Base-by-base conservation (phyloP, 2,888 invertebrate genomes). In the Gymnoscelis rufifasciata region DNA sequence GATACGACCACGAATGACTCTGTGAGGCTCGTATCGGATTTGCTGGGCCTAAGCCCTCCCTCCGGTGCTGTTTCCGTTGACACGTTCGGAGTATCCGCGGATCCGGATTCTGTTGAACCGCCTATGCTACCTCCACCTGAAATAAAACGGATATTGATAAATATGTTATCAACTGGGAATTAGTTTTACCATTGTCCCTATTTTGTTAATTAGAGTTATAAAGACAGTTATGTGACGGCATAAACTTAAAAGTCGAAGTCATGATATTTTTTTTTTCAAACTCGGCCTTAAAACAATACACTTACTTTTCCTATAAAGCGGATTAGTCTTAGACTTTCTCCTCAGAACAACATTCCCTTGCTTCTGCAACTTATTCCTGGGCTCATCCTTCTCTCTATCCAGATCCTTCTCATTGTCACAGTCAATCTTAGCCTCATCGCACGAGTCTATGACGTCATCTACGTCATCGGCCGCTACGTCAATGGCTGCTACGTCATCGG, bases 21-120 rank as follows among this genome's bases (percentile, higher is more conserved):
- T 0, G 95, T 95, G 11, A 97, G 90, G 71, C 96, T 96, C 0
- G 96, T 96, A 73, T 97, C 96, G 1, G 96, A 96, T 88, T 96
- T 96, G 79, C 96, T 96, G 6, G 94, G 90, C 38, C 96, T 90
- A 61, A 96, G 90, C 0, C 92, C 91, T 15, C 83, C 84, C 62
- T 71, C 75, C 0, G 53, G 27, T 0, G 62, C 30, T 0, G 60
- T 41, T 19, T 83, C 83, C 37, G 74, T 57, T 0, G 87, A 83
- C 0, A 45, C 46, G 36, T 29, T 47, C 1, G 58, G 54, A 0
- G 62, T 51, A 13, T 83, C 83, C 35, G 75, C 55, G 0, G 87
- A 83, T 0, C 81, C 77, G 0, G 79, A 72, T 53, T 87, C 88
- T 15, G 73, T 74, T 0, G 88, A 82, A 1, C 87, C 89, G 6